Base-by-base conservation (phyloP, 2,888 invertebrate species). In the Alsophila aescularia region DNA sequence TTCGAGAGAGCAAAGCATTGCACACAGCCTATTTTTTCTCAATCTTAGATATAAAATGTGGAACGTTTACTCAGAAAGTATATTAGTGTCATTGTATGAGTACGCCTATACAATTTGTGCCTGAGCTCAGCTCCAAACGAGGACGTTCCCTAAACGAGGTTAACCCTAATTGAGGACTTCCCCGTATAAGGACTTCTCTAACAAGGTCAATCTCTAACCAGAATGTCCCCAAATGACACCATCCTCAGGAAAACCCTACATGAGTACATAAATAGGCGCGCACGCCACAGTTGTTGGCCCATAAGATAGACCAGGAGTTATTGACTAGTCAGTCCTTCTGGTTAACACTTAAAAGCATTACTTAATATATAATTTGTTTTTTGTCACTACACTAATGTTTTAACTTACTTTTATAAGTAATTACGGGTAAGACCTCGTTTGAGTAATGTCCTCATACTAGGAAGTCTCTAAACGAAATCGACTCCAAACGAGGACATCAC, bases 241-340 rank as follows among this genome's bases (percentile, higher is more conserved):
- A n/a, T 8, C 7, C 27, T 8, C 10, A 21, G 6, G 6, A 21
- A 5, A 21, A 21, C 6, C 29, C 49, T 35, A 39, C 27, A 37
- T 34, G 3, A 29, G 91, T 21, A 96, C 97, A 74, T 97, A 97
- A 16, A 98, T 98, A 24, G 98, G 96, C 5, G 94, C 93, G 5
- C 96, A 95, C 98, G 5, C 98, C 98, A 72, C 98, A 99, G 81
- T 98, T 98, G 85, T 99, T 98, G 29, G 98, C 98, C 98, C 98
- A 98, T 78, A 98, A 95, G 68, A 97, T 98, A 0, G 98, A 98
- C 98, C 98, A 98, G 0, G 98, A 98, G 89, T 98, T 98, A 90
- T 98, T 98, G 7, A 98, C 90, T 49, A 98, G 90, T 98, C 98
- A 99, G 85, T 98, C 99, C 56, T 94, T 94, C 75, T 97, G 93